These are phyloP conservation scores for Sula dactylatra DNA, from an alignment of 2,113 vertebrate genomes.

Conservation along the genomic window DNA sequence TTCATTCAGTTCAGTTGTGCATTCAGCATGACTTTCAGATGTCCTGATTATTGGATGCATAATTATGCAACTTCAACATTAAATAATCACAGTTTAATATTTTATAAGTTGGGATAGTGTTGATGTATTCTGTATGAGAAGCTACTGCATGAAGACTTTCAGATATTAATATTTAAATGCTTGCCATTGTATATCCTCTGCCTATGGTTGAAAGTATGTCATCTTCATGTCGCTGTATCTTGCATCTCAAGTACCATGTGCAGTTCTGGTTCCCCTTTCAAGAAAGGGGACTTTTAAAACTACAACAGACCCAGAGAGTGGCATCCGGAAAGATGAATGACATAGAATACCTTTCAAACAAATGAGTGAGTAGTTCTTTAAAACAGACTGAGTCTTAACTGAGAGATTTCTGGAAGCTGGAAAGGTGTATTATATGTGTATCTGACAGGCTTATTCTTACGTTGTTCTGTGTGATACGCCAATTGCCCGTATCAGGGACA, in stretches of 20 bases:
- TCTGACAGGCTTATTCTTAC: not conserved
- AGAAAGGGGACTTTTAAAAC: not conserved
- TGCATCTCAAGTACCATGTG: not conserved
- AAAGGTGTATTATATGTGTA: not conserved
- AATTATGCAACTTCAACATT: not conserved
- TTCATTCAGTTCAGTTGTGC: not conserved
- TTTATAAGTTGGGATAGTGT: not conserved
- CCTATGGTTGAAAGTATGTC: not conserved
- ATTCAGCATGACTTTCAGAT: not conserved
- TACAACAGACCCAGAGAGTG: not conserved
- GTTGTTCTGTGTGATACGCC: not conserved
- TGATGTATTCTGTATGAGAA: not conserved
- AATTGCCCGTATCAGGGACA: not conserved
- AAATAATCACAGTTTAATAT: not conserved
- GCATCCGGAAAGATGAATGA: not conserved
- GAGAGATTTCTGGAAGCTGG: not conserved
- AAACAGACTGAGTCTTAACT: not conserved
- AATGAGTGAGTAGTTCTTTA: not conserved
- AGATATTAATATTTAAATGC: not conserved
- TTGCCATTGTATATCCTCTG: not conserved
- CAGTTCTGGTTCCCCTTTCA: not conserved
- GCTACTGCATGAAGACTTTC: not conserved
- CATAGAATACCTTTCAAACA: not conserved
- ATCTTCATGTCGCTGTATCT: not conserved
- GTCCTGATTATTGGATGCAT: not conserved